Base-by-base conservation (phyloP, 2,797 vertebrate genomes). In the Pygocentrus nattereri region DNA sequence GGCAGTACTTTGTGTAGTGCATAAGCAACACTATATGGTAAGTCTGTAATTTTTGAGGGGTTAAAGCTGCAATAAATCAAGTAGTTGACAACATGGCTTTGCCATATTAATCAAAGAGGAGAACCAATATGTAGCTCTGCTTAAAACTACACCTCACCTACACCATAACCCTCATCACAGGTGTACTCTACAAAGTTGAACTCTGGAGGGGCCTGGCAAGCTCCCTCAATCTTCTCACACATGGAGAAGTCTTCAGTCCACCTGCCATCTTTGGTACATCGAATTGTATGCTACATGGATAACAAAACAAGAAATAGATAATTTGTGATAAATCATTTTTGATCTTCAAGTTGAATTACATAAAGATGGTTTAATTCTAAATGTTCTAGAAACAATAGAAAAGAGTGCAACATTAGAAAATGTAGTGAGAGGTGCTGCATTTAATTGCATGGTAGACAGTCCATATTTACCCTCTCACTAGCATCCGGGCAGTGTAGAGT, bases 191-290 rank as follows among this genome's bases (percentile, higher is more conserved):
- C 93, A 0, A 91, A 92, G 86, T 97, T 96, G 80, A 94, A 84
- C 77, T 96, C 91, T 0, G 89, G 79, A 0, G 95, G 97, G 0
- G 91, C 80, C 0, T 90, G 91, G 71, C 98, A 99, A 2, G 92
- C 91, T 15, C 98, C 97, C 71, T 77, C 88, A 25, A 99, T 88
- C 30, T 85, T 94, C 79, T 95, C 90, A 41, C 98, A 99, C 90
- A 98, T 93, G 44, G 91, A 93, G 87, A 99, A 97, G 79, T 95
- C 92, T 62, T 94, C 91, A 2, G 95, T 97, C 98, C 98, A 99
- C 44, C 83, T 80, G 0, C 97, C 98, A 18, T 97, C 95, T 87
- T 97, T 97, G 0, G 93, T 96, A 88, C 98, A 99, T 84, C 93
- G 31, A 15, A 97, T 97, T 44, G 94, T 95, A 41, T 82, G 90